A percentile compares a stretch with the other conserved stretches of the same genome.
phyloP scores from a whole-genome alignment of 92 coral and sea anemone genomes.

The Isaurus tuberculatus region DNA sequence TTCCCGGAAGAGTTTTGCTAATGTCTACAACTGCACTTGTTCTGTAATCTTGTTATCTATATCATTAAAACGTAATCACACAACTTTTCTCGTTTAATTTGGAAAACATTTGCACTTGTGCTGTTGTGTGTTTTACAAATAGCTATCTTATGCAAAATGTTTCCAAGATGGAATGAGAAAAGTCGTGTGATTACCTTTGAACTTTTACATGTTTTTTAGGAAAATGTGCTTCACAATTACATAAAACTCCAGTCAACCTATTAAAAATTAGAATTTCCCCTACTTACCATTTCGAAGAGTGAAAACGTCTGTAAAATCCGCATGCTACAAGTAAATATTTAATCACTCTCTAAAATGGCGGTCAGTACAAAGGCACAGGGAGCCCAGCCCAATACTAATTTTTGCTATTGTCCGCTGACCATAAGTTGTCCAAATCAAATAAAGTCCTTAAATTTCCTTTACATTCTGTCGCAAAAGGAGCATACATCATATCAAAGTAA shows the following conservation, averaged over 20 bases:
- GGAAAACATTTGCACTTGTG: too few relatives aligned
- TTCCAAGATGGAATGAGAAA: too few relatives aligned
- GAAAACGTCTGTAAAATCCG: not conserved
- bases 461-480: conserved; percentile 35
- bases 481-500: not conserved
- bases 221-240: not conserved
- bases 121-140: too few relatives aligned
- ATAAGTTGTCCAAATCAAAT: conserved; percentile 37
- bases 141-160: too few relatives aligned
- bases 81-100: too few relatives aligned
- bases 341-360: not conserved
- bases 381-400: not conserved
- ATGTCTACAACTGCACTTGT: too few relatives aligned
- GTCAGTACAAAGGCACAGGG: not conserved
- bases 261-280: not conserved
- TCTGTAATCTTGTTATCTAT: too few relatives aligned
- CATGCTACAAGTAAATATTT: not conserved
- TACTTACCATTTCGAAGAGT: too few relatives aligned
- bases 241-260: not conserved
- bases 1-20: too few relatives aligned
- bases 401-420: conserved; percentile 28
- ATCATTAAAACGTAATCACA: too few relatives aligned
- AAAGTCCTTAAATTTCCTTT: conserved; percentile 32
- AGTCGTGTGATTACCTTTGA: too few relatives aligned
- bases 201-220: not conserved